Conservation (phyloP, 2,888 invertebrate genomes). For the Meganola albula region DNA sequence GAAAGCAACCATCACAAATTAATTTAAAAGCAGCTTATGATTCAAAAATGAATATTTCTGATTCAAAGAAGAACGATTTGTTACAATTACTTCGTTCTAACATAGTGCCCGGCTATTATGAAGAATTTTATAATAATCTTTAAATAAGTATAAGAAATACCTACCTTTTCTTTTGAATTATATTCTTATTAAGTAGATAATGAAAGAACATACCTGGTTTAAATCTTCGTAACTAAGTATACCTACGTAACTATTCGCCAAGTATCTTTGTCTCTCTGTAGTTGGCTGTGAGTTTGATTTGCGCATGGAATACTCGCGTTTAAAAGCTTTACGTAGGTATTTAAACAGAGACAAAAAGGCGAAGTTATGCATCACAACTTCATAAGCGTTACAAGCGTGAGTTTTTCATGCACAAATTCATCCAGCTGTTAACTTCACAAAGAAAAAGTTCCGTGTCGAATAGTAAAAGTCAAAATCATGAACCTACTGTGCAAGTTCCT, state of each 20-base stretch:
- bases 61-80: slow-evolving; percentile 5
- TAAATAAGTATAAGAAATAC: slow-evolving; percentile 4
- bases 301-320: slow-evolving; percentile 4
- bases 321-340: slow-evolving; percentile 1
- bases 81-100: slow-evolving; percentile 5
- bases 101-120: slow-evolving; percentile 7
- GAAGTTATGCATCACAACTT: slow-evolving; percentile 1
- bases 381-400: slow-evolving; percentile 2
- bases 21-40: slow-evolving; percentile 8
- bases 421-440: slow-evolving; percentile 2
- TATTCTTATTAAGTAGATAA: slow-evolving; percentile 2
- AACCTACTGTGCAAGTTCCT: slow-evolving; percentile 3
- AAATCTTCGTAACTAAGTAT: slow-evolving; percentile 3
- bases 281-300: slow-evolving; percentile 4
- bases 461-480: slow-evolving; percentile 4
- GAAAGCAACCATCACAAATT: slow-evolving; percentile 3
- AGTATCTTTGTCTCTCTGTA: slow-evolving; percentile 3
- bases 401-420: slow-evolving; percentile 2
- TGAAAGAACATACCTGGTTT: slow-evolving; percentile 3
- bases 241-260: slow-evolving; percentile 3
- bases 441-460: slow-evolving; percentile 3
- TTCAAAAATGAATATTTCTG: slow-evolving; percentile 5
- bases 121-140: slow-evolving; percentile 6
- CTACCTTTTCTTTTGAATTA: slow-evolving; percentile 1
- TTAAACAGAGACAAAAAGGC: slow-evolving; percentile 1